phyloP scores from a whole-genome alignment of 2,797 vertebrate genomes.

The Gymnothorax reevesii region DNA sequence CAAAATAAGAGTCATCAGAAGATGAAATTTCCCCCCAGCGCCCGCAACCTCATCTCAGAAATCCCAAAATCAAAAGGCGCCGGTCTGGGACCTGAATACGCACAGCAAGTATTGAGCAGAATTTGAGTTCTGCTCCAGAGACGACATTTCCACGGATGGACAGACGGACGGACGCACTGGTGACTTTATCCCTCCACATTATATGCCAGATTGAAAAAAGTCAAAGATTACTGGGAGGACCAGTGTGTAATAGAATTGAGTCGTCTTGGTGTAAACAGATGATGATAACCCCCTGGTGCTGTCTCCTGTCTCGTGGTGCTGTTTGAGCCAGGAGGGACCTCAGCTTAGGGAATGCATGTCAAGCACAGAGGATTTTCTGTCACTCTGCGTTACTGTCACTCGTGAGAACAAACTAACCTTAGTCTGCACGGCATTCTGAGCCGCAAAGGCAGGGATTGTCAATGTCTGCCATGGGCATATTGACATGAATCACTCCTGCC shows the following conservation, averaged over 20 bases:
- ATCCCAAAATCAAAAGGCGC: too few species aligned
- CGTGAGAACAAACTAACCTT: not conserved
- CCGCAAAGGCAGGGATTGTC: not conserved
- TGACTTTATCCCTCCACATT: too few species aligned
- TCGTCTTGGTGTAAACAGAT: not conserved
- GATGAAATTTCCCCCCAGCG: too few species aligned
- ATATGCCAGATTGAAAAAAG: not conserved
- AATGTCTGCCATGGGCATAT: not conserved
- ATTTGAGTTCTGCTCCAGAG: too few species aligned
- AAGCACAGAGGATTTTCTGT: not conserved
- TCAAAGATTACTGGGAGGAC: not conserved
- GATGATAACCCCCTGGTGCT: not conserved
- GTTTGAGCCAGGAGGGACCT: not conserved
- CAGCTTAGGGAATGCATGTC: not conserved
- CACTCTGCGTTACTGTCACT: not conserved
- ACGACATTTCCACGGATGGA: too few species aligned
- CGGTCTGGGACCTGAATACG: too few species aligned
- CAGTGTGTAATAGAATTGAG: not conserved
- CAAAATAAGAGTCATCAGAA: too few species aligned
- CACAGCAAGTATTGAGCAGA: too few species aligned
- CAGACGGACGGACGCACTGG: too few species aligned
- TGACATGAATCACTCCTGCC: not conserved
- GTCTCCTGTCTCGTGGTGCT: not conserved
- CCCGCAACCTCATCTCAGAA: too few species aligned
- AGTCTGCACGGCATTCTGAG: not conserved